These are phyloP conservation scores for Clostera curtula DNA, from an alignment of 2,888 invertebrate genomes.

Conservation along the genomic window DNA sequence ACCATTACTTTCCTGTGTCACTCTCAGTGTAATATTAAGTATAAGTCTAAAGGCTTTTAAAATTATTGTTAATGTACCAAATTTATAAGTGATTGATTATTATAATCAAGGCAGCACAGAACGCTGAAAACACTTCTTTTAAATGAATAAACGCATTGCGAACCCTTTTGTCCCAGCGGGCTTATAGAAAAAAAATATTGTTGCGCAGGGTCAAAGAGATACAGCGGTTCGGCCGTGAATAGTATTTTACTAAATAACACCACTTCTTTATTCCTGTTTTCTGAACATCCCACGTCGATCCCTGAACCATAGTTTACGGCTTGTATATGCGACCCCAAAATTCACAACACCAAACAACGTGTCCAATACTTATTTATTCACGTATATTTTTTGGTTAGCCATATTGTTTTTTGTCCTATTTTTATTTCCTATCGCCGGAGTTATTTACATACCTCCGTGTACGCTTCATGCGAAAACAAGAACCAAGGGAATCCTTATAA, in stretches of 20 bases:
- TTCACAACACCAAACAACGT: neutral
- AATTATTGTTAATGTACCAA: too few species aligned
- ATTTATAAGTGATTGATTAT: too few species aligned
- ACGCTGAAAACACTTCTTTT: constrained; percentile 6
- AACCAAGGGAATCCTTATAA: constrained; percentile 16
- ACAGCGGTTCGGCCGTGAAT: neutral
- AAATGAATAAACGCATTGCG: constrained; percentile 12
- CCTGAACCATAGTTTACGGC: neutral
- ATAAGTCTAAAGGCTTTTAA: too few species aligned
- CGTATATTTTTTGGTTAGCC: constrained; percentile 10
- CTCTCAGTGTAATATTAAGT: too few species aligned
- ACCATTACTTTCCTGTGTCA: too few species aligned
- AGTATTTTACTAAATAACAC: neutral
- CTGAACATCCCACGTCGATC: neutral
- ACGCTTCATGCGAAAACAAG: constrained; percentile 24
- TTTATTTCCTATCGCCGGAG: constrained; percentile 18
- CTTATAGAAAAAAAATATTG: constrained; percentile 12
- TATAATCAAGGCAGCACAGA: too few species aligned
- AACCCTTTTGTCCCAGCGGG: constrained; percentile 8
- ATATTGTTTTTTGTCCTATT: constrained; percentile 21
- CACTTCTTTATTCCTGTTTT: constrained; percentile 4
- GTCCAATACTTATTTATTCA: neutral
- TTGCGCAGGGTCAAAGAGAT: constrained; percentile 6
- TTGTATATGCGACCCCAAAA: neutral
- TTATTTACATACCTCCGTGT: constrained; percentile 24